Evolutionary conservation across 1,140 invertebrate species (phyloP).

Genomic region (Drosophila aff.): DNA sequence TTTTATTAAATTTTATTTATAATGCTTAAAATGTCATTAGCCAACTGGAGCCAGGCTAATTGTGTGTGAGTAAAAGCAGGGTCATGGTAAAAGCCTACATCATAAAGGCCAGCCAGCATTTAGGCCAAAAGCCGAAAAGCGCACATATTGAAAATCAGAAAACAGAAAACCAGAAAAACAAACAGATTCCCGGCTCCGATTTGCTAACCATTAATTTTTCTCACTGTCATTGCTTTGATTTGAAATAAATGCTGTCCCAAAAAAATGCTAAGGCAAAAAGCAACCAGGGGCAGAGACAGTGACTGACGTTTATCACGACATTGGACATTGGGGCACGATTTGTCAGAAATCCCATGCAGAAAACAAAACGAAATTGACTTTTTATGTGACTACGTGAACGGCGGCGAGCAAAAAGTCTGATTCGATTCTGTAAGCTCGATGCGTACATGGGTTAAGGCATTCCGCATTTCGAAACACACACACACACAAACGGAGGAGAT

Average conservation of each 20-base stretch:
- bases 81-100: conserved; percentile 16
- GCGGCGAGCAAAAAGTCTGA: conserved; percentile 28
- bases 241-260: conserved; percentile 44
- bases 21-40: conserved; percentile 75
- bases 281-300: conserved; percentile 37
- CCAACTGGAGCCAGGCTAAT: conserved; percentile 57
- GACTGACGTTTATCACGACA: conserved; percentile 78
- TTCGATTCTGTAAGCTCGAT: conserved; percentile 35
- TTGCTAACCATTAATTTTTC: conserved; percentile 72
- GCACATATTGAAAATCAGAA: conserved; percentile 1
- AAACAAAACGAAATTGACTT: conserved; percentile 67
- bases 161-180: conserved; percentile 23
- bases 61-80: conserved; percentile 31
- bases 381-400: conserved; percentile 61
- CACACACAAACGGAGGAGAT: neutral
- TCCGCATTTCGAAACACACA: conserved; percentile 28
- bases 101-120: conserved; percentile 26
- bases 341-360: conserved; percentile 57
- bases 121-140: neutral
- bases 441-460: conserved; percentile 42
- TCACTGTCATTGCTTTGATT: conserved; percentile 73
- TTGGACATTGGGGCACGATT: conserved; percentile 66
- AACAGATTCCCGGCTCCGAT: conserved; percentile 45
- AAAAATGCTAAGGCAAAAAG: conserved; percentile 32
- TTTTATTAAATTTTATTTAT: conserved; percentile 83